Conservation (phyloP, 2,888 invertebrate genomes). For the Drosophila kuntzei region DNA sequence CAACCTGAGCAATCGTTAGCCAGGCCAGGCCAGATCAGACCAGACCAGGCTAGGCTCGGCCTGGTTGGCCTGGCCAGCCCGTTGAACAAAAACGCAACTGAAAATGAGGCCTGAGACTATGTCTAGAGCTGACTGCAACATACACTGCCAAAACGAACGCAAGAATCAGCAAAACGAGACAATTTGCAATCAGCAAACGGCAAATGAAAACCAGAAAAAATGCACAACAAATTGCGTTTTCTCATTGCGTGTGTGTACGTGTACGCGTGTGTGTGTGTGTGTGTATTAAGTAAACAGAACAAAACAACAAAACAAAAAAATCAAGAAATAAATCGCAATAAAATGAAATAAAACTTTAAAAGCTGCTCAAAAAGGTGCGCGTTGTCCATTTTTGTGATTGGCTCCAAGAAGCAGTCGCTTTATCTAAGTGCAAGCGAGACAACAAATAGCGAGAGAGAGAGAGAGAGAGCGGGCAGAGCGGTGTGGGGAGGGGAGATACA, state of each 20-base stretch:
- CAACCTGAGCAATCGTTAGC: conserved; percentile 47
- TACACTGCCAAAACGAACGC: conserved; percentile 68
- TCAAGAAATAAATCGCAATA: conserved; percentile 55
- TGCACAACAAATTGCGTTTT: conserved; percentile 77
- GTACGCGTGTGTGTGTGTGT: conserved; percentile 18
- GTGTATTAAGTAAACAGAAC: conserved; percentile 59
- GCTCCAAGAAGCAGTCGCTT: conserved; percentile 52
- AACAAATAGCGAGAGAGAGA: neutral
- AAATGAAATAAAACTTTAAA: conserved; percentile 71
- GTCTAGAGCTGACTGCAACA: conserved; percentile 48
- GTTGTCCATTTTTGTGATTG: conserved; percentile 79
- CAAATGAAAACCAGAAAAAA: conserved; percentile 75
- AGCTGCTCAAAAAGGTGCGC: conserved; percentile 71
- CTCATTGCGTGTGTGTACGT: conserved; percentile 63
- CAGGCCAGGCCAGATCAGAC: conserved; percentile 1
- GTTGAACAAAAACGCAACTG: conserved; percentile 34
- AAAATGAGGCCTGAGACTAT: conserved; percentile 70
- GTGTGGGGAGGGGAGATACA: conserved; percentile 6
- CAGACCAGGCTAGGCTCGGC: conserved; percentile 8
- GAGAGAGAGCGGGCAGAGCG: conserved; percentile 3
- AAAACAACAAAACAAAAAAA: conserved; percentile 46
- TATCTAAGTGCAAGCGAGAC: neutral
- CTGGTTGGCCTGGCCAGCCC: conserved; percentile 25
- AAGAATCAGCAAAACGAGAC: conserved; percentile 67
- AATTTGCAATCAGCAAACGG: conserved; percentile 79